These are phyloP conservation scores for Teleopsis dalmanni DNA, from an alignment of 1,140 invertebrate species.

Conservation along the genomic window DNA sequence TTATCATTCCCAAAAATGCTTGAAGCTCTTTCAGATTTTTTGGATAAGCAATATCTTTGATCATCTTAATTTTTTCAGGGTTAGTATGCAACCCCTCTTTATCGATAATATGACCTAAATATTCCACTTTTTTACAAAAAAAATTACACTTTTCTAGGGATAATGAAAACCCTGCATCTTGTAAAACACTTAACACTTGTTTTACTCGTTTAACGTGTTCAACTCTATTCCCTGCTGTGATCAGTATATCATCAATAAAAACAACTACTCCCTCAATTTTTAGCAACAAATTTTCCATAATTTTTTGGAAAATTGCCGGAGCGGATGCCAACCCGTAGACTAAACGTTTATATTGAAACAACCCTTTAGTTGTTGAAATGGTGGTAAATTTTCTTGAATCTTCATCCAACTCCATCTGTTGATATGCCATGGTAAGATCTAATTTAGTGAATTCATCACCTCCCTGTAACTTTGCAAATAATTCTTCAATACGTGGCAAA, in stretches of 20 bases:
- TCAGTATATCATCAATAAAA: conserved; percentile 27
- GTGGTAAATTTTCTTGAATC: conserved; percentile 17
- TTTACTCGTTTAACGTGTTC: conserved; percentile 14
- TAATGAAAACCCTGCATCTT: conserved; percentile 20
- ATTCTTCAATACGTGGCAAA: neutral
- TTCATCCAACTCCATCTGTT: conserved; percentile 17
- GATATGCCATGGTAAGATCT: conserved; percentile 23
- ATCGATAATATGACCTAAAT: conserved; percentile 30
- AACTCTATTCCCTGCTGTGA: conserved; percentile 13
- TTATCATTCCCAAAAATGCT: conserved; percentile 27
- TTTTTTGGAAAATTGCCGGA: conserved; percentile 19
- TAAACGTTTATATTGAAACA: conserved; percentile 17
- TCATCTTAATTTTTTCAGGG: conserved; percentile 18
- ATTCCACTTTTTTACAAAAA: conserved; percentile 21
- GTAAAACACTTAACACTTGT: conserved; percentile 17
- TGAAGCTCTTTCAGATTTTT: conserved; percentile 21
- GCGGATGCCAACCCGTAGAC: conserved; percentile 19
- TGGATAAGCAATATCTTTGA: conserved; percentile 18
- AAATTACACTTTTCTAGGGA: conserved; percentile 18
- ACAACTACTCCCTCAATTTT: conserved; percentile 20
- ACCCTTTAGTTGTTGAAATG: conserved; percentile 17
- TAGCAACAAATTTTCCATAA: conserved; percentile 14
- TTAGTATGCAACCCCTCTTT: conserved; percentile 18
- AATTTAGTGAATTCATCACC: conserved; percentile 21
- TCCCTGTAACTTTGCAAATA: conserved; percentile 2